Evolutionary conservation across 2,113 vertebrate species (phyloP).

Genomic region (Heterotis niloticus): DNA sequence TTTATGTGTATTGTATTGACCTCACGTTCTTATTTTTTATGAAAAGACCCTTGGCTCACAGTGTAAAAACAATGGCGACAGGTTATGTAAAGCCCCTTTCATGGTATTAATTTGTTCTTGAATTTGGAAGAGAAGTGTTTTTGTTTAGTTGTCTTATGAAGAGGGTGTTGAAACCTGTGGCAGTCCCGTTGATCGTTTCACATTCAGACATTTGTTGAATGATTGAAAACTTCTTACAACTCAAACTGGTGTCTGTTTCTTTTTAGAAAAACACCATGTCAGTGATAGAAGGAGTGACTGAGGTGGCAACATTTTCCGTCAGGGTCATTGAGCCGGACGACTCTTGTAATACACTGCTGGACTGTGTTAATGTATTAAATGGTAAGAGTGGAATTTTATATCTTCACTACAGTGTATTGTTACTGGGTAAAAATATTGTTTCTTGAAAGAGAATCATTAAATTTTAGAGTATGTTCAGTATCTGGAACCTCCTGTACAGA

Average conservation of each 20-base stretch:
- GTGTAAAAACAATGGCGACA: no score
- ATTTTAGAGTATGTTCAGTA: no score
- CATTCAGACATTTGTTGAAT: neutral
- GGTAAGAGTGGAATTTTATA: conserved; percentile 56
- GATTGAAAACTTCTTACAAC: neutral
- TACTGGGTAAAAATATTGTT: no score
- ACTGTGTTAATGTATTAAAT: conserved; percentile 71
- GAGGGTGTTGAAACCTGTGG: neutral
- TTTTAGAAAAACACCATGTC: conserved; percentile 67
- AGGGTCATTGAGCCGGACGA: conserved; percentile 70
- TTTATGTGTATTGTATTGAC: no score
- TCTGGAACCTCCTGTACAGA: no score
- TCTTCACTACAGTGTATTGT: neutral
- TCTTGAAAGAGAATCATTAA: no score
- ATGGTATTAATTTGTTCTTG: no score
- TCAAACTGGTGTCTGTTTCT: neutral
- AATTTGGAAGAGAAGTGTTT: neutral
- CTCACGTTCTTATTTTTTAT: no score
- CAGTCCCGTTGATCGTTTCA: neutral
- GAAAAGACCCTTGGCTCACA: no score
- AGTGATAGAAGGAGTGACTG: conserved; percentile 71
- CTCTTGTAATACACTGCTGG: conserved; percentile 66
- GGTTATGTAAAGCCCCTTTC: no score
- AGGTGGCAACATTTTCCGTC: conserved; percentile 71
- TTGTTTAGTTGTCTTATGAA: neutral